Percentiles rank a stretch among this genome's conserved stretches.
Evolutionary conservation across 2,888 invertebrate species (phyloP).

Genomic region (Eupithecia tripunctaria): DNA sequence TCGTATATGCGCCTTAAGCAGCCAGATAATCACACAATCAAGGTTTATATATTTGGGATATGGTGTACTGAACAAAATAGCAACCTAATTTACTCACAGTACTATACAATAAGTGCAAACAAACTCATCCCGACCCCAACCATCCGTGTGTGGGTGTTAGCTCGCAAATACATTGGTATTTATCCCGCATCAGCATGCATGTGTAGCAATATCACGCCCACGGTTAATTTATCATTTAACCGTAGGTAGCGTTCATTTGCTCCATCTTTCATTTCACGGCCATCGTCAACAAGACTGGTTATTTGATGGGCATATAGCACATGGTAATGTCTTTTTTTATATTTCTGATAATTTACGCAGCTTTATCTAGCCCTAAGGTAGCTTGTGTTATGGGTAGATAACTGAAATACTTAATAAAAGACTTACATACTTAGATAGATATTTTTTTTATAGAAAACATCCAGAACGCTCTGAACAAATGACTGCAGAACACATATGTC

Average conservation of each 20-base stretch:
- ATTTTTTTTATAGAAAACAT: no score
- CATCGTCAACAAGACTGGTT: slow-evolving; percentile 1
- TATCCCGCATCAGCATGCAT: slow-evolving; percentile 79
- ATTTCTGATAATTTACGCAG: no score
- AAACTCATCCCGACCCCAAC: slow-evolving; percentile 1
- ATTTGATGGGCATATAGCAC: background rate
- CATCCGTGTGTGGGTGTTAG: slow-evolving; percentile 57
- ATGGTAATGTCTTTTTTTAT: background rate
- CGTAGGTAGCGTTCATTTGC: slow-evolving; percentile 51
- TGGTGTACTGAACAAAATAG: background rate
- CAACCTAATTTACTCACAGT: background rate
- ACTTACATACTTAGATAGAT: no score
- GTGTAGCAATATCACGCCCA: slow-evolving; percentile 57
- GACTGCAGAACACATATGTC: no score
- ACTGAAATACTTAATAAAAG: no score
- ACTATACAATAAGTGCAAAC: background rate
- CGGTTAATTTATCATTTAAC: slow-evolving; percentile 8
- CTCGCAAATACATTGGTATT: slow-evolving; percentile 68
- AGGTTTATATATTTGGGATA: background rate
- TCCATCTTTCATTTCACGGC: slow-evolving; percentile 59
- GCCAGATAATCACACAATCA: background rate
- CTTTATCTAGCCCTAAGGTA: no score
- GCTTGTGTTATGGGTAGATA: no score
- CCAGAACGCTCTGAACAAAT: no score
- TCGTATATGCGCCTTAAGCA: no score